Conservation (phyloP, 1,140 invertebrate genomes). For the Drosophila elegans region DNA sequence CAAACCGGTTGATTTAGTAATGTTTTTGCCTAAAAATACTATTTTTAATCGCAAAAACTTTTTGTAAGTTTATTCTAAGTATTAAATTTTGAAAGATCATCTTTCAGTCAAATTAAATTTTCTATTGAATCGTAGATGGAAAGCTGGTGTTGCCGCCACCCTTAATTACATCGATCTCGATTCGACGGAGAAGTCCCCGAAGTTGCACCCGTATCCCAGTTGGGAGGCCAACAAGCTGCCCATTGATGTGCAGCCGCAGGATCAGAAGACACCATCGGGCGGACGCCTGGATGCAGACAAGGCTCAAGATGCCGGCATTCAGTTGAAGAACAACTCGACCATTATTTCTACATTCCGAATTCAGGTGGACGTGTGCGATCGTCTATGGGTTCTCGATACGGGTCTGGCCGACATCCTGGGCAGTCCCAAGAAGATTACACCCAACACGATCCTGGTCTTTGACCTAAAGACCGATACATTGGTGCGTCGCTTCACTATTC, state of each 20-base stretch:
- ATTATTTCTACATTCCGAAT: conserved; percentile 89
- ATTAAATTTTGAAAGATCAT: not conserved
- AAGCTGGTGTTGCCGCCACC: conserved; percentile 89
- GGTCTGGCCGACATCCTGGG: conserved; percentile 90
- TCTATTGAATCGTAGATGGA: conserved; percentile 86
- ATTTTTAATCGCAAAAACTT: too few species aligned
- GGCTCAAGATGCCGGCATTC: conserved; percentile 67
- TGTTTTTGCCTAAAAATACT: not conserved
- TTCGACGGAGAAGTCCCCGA: conserved; percentile 87
- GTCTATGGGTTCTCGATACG: conserved; percentile 91
- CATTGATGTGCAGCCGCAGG: conserved; percentile 75
- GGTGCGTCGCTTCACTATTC: conserved; percentile 88
- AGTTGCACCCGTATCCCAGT: conserved; percentile 89
- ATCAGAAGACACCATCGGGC: conserved; percentile 64
- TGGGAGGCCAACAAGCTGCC: conserved; percentile 88
- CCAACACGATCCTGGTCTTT: conserved; percentile 89
- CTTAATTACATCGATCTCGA: conserved; percentile 88
- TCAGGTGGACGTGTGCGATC: conserved; percentile 89
- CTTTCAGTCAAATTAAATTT: not conserved
- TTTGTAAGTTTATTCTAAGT: not conserved
- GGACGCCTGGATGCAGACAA: conserved; percentile 81
- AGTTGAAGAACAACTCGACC: conserved; percentile 85
- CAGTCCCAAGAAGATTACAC: conserved; percentile 86
- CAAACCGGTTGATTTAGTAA: not conserved
- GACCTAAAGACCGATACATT: conserved; percentile 90